Base-by-base conservation (phyloP, 2,113 vertebrate species). In the Ptilorrhoa leucosticta region DNA sequence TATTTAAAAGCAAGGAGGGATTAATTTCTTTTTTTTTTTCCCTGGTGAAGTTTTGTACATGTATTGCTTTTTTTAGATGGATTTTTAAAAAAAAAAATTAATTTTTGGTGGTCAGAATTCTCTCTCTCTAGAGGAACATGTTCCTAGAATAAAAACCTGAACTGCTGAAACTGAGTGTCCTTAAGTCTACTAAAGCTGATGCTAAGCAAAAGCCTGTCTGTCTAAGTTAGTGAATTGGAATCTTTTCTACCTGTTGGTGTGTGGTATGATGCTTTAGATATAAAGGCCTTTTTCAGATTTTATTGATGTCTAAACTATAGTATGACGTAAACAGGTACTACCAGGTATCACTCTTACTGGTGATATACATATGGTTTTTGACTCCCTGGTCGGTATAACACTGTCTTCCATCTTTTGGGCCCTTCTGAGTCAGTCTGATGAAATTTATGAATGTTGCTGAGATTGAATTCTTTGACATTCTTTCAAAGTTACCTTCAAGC, bases 401-500 rank as follows among this genome's bases (percentile, higher is more conserved):
- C 51, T 92, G 23, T 60, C 54, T 92, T 86, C 33, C 22, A 14
- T 64, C 63, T 88, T 89, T 87, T 69, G 50, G 73, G 42, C 37
- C 35, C 18, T 94, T 96, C 45, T 80, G 44, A 95, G 56, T 66
- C 60, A 71, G 11, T 69, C 44, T 87, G 39, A 53, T 66, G 64
- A 78, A 90, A 76, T 88, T 48, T 64, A 54, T 57, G 42, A 78
- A 78, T 1, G 13, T 88, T 69, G 42, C 73, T 68, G 42, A 57
- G 40, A 48, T 45, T 20, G 24, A 95, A 71, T 89, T 92, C 57
- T 92, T 92, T 83, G 70, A 80, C 66, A 66, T 80, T 93, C 50
- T 93, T 94, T 92, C 91, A 91, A 96, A 91, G 84, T 96, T 95
- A 82, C 81, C 48, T 93, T 96, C 78, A 84, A 83, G 81, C 11